phyloP scores from a whole-genome alignment of 2,113 vertebrate genomes.

The Ciconia stormi region DNA sequence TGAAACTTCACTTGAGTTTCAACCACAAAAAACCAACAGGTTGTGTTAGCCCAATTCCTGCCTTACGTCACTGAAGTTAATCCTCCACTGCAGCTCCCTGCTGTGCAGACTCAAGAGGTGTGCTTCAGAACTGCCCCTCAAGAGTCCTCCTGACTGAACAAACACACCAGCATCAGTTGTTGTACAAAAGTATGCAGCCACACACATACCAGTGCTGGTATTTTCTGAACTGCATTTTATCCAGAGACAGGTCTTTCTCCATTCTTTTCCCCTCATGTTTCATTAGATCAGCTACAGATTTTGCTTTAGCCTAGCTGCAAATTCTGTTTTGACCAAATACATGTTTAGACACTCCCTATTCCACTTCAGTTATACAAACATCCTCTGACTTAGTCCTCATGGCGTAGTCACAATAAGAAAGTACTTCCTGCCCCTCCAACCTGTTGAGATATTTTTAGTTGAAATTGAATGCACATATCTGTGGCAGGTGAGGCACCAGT shows the following conservation, averaged over 20 bases:
- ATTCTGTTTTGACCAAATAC: not conserved
- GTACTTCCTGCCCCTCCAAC: constrained; percentile 43
- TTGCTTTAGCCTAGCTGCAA: not conserved
- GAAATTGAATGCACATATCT: constrained; percentile 63
- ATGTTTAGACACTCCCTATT: constrained; percentile 14
- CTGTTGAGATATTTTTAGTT: constrained; percentile 70
- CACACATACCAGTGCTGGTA: not conserved
- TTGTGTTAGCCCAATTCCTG: not conserved
- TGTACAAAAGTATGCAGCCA: not conserved
- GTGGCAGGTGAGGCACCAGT: constrained; percentile 67
- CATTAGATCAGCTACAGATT: not conserved
- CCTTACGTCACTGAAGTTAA: not conserved
- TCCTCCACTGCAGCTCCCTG: not conserved
- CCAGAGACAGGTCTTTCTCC: not conserved
- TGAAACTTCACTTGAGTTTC: not conserved
- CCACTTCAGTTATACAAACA: not conserved
- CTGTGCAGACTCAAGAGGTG: not conserved
- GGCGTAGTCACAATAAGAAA: constrained; percentile 11
- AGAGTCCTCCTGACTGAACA: not conserved
- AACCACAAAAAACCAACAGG: not conserved
- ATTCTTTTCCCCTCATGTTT: not conserved
- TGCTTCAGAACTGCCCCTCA: not conserved
- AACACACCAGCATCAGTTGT: not conserved
- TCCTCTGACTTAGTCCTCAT: not conserved
- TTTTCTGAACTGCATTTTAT: not conserved